phyloP scores from a whole-genome alignment of 2,888 invertebrate genomes.

The Lumbricus terrestris region DNA sequence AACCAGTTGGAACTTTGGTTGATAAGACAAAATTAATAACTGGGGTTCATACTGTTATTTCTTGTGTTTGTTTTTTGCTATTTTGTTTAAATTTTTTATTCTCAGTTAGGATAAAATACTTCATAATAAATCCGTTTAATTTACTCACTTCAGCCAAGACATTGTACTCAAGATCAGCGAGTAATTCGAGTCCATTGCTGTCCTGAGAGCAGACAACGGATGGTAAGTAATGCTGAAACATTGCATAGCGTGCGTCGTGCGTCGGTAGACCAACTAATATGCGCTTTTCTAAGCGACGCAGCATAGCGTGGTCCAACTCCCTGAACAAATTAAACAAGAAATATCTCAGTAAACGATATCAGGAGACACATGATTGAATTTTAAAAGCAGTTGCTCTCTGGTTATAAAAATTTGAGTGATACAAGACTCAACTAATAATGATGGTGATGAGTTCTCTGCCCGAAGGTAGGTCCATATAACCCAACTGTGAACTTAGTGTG shows the following conservation, averaged over 20 bases:
- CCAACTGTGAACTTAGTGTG: neutral
- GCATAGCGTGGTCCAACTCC: conserved; percentile 83
- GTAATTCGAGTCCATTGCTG: conserved; percentile 57
- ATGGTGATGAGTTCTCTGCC: no score
- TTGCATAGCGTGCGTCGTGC: conserved; percentile 66
- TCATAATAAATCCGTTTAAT: no score
- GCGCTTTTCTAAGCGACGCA: conserved; percentile 83
- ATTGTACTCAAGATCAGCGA: conserved; percentile 61
- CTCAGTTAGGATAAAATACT: no score
- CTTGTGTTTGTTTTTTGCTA: no score
- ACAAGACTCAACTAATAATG: neutral
- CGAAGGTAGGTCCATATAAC: no score
- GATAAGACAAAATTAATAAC: no score
- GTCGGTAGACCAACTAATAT: conserved; percentile 79
- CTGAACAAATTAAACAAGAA: conserved; percentile 59
- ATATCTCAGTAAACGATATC: neutral
- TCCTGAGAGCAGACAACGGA: conserved; percentile 47
- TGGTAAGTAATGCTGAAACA: conserved; percentile 67
- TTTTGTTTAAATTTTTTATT: no score
- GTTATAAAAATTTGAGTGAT: neutral
- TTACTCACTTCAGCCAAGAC: conserved; percentile 56
- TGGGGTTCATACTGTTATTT: no score
- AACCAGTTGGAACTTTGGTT: no score
- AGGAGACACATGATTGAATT: neutral
- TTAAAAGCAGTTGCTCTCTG: neutral